These are phyloP conservation scores for Megaceryle torquata DNA, from an alignment of 2,113 vertebrate genomes.

Conservation along the genomic window DNA sequence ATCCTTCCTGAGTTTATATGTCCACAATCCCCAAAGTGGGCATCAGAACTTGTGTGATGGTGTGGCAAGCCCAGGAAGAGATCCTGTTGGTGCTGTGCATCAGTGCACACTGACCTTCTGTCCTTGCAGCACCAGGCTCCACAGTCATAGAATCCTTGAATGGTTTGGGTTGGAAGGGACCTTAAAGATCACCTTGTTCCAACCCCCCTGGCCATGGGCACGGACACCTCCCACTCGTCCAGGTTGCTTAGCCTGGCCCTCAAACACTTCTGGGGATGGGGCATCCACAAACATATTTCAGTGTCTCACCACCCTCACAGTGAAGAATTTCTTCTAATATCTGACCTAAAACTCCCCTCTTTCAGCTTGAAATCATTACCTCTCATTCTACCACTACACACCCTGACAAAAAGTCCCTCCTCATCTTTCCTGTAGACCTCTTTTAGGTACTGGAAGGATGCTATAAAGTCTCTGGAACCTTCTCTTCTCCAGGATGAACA, in stretches of 20 bases:
- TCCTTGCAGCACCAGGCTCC: neutral
- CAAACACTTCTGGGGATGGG: neutral
- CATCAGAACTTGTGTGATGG: rapidly evolving
- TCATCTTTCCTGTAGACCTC: no score
- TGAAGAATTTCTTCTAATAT: neutral
- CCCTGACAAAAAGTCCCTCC: no score
- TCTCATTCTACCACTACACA: no score
- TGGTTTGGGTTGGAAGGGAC: neutral
- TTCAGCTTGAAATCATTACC: neutral
- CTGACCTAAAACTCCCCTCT: neutral
- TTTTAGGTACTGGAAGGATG: no score
- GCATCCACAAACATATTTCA: neutral
- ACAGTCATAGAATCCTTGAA: neutral
- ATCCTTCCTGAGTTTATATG: neutral
- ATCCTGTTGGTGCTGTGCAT: neutral
- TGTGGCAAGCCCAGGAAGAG: neutral
- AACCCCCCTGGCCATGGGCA: neutral
- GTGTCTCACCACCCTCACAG: neutral
- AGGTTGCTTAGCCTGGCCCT: neutral
- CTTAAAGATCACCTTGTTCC: neutral
- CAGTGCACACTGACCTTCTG: neutral
- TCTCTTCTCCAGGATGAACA: no score
- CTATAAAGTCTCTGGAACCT: no score
- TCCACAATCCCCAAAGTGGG: rapidly evolving
- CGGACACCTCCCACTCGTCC: neutral